Base-by-base conservation (phyloP, 2,797 vertebrate genomes). In the Coracias cyanogaster region DNA sequence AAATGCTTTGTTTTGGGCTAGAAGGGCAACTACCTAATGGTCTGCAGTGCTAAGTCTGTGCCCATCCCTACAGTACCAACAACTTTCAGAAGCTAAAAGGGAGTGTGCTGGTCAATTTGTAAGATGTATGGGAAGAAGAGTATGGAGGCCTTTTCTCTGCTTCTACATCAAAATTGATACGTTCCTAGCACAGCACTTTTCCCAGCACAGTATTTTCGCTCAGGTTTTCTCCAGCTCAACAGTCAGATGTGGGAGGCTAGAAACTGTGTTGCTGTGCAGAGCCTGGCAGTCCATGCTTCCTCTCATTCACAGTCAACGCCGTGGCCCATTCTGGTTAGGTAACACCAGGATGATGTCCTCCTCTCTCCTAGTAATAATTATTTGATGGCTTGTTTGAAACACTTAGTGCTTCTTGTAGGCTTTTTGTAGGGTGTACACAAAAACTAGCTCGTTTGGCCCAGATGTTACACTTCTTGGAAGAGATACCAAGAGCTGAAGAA, bases 301-400 rank as follows among this genome's bases (percentile, higher is more conserved):
- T 26, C 4, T 15, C 0, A 0, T 73, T 58, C 12, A 13, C n/a
- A 43, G 33, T 8, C 4, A 2, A 18, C 15, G 2, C 45, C 1
- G 2, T 52, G 48, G 29, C 65, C 54, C 19, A 9, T 69, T 37
- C 51, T 48, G 55, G 6, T 46, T 31, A 18, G 24, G 0, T 22
- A 24, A 20, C 31, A 45, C 39, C 26, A 77, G 17, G 12, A 8
- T 17, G 58, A 2, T 48, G 35, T 70, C 51, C 22, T 90, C 41
- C 7, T 33, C 21, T 91, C 29, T 81, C 39, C n/a, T 82, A 10
- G 10, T 33, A 67, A 35, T 37, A 35, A 62, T 51, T 54, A 31
- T 22, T 31, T 49, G 37, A 18, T 81, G 24, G 22, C 31, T 74
- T 45, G 3, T 84, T 61, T 62, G 51, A 86, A 82, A 51, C 17